Evolutionary conservation across 2,888 invertebrate genomes (phyloP), one percentile per base, ranked within the genome.

Genomic region (Ypsolopha scabrella): DNA sequence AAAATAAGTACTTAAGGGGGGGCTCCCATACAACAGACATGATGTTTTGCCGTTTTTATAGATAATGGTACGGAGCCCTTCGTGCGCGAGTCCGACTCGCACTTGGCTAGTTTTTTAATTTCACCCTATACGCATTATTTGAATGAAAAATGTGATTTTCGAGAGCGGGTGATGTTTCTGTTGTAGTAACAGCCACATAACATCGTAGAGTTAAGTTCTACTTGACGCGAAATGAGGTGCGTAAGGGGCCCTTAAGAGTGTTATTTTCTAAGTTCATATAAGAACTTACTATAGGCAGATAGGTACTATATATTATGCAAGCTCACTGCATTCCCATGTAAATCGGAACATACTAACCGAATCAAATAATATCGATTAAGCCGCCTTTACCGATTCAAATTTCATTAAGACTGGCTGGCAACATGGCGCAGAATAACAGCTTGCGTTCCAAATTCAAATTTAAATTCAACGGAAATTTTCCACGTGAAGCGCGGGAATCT

Each of bases 391-490:
- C 73, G 71, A 75, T 75, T 67, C 68, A 62, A 75, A 51, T 75
- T 74, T 71, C 67, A 75, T 73, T 72, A 73, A 55, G 41, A 41
- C 51, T 14, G 37, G 51, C 41, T 46, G 59, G 58, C 60, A 61
- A 60, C 61, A 38, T 50, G 50, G 39, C 39, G 49, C 64, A 70
- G 72, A 70, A 68, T 72, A 72, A 72, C 72, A 68, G 67, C 65
- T 66, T 67, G 64, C 64, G 61, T 67, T 65, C 68, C 64, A 72
- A 75, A 75, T 75, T 78, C 64, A 72, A 75, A 75, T 75, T 78
- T 75, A 74, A 77, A 75, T 74, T 65, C 64, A 71, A 64, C 77
- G 83, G 83, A 82, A 82, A 85, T 81, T 80, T 82, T 80, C 72
- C 74, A 11, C 61, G 65, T 72, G 72, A 68, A 65, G 67, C 67